These are phyloP conservation scores for Heliocidaris tuberculata DNA, from an alignment of 35 echinoderm and acorn worm genomes.

Conservation along the genomic window DNA sequence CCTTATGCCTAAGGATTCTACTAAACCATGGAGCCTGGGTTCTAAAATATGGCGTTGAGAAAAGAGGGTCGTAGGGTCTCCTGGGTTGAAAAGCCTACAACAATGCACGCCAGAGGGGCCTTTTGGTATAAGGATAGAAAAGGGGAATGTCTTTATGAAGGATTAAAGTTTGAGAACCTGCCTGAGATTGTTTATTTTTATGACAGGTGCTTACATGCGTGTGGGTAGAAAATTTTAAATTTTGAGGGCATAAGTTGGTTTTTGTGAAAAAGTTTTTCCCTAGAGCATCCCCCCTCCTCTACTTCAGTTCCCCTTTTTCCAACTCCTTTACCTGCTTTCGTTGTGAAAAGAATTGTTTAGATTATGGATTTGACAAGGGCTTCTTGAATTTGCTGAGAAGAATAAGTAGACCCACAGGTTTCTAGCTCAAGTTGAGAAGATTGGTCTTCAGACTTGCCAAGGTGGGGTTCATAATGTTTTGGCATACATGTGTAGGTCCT, in stretches of 20 bases:
- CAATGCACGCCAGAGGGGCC: neutral
- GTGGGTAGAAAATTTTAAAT: neutral
- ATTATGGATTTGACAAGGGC: slow-evolving; percentile 16
- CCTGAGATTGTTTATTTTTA: neutral
- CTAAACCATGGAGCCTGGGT: neutral
- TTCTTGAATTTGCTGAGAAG: neutral
- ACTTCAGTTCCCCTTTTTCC: neutral
- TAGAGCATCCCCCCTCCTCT: neutral
- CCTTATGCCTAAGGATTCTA: neutral
- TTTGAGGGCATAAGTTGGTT: neutral
- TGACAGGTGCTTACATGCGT: neutral
- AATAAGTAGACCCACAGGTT: neutral
- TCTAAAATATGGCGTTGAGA: neutral
- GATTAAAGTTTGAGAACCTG: slow-evolving; percentile 11
- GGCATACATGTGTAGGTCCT: neutral
- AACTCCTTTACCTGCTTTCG: neutral
- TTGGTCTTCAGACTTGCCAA: neutral
- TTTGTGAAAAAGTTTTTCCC: neutral
- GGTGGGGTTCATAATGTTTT: neutral
- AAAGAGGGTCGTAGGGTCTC: slow-evolving; percentile 7
- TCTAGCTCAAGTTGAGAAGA: neutral
- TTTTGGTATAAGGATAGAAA: neutral
- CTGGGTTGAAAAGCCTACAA: neutral
- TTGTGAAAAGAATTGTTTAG: slow-evolving; percentile 6
- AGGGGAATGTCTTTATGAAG: neutral